phyloP scores from a whole-genome alignment of 2,797 vertebrate genomes.

The Macroramphosus scolopax region DNA sequence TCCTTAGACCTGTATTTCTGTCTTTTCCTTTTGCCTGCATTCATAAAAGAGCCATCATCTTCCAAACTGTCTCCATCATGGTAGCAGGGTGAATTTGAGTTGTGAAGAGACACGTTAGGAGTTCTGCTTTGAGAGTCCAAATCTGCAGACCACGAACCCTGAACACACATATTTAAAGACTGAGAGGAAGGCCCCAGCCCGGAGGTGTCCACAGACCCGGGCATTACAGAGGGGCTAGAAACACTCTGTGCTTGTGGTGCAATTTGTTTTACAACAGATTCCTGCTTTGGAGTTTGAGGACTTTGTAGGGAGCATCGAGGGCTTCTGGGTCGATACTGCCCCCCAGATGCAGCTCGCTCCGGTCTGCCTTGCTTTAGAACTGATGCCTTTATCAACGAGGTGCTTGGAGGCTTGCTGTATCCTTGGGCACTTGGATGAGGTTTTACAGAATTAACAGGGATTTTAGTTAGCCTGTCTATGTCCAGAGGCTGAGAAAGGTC shows the following conservation, averaged over 20 bases:
- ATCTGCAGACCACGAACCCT: constrained; percentile 65
- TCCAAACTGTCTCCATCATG: constrained; percentile 73
- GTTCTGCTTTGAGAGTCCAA: constrained; percentile 65
- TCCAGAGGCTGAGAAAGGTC: constrained; percentile 77
- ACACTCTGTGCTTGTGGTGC: constrained; percentile 72
- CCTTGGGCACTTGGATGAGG: constrained; percentile 84
- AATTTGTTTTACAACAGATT: constrained; percentile 75
- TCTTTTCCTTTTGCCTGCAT: constrained; percentile 81
- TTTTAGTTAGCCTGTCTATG: constrained; percentile 80
- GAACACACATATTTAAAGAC: constrained; percentile 71
- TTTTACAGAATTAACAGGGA: constrained; percentile 85
- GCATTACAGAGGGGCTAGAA: constrained; percentile 70
- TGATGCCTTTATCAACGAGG: constrained; percentile 81
- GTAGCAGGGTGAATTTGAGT: constrained; percentile 59
- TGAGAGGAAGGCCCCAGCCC: constrained; percentile 71
- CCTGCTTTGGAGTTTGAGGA: constrained; percentile 78
- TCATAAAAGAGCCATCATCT: constrained; percentile 72
- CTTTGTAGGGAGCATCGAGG: constrained; percentile 77
- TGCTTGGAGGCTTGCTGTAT: constrained; percentile 78
- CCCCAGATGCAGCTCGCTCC: constrained; percentile 73
- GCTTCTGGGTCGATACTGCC: constrained; percentile 76
- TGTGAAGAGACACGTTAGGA: constrained; percentile 47
- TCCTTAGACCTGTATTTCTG: constrained; percentile 83
- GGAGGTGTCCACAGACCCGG: constrained; percentile 65
- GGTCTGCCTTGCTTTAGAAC: constrained; percentile 80